phyloP scores from a whole-genome alignment of 1,140 invertebrate species.

The Cydia splendana region DNA sequence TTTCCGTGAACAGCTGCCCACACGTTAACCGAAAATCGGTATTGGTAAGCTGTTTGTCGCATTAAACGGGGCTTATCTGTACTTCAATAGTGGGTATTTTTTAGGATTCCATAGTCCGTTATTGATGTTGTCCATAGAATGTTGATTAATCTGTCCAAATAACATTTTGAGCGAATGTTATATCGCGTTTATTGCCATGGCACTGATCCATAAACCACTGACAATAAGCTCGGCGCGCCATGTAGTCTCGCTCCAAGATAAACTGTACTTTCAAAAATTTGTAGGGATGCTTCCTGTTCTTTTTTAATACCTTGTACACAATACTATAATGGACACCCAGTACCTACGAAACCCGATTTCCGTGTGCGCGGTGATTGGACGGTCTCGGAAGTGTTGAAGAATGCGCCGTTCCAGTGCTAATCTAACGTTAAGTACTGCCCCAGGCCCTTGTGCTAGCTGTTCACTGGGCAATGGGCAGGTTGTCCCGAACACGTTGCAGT shows the following conservation, averaged over 20 bases:
- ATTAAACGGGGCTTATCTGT: too few species aligned
- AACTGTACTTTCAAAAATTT: background rate
- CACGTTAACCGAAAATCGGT: too few species aligned
- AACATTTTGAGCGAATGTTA: too few species aligned
- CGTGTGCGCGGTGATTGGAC: background rate
- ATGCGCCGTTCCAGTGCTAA: background rate
- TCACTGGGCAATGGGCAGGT: background rate
- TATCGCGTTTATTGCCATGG: background rate
- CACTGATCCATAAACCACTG: slow-evolving; percentile 6
- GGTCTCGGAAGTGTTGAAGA: slow-evolving; percentile 12
- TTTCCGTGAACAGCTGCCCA: too few species aligned
- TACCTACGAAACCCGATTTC: background rate
- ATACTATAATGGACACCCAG: background rate
- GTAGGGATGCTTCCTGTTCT: slow-evolving; percentile 3
- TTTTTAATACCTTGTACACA: background rate
- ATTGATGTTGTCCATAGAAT: too few species aligned
- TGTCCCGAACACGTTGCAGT: background rate
- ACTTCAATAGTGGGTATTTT: too few species aligned
- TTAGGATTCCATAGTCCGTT: too few species aligned
- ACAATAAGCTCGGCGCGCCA: background rate
- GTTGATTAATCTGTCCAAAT: too few species aligned
- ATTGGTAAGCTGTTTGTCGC: too few species aligned
- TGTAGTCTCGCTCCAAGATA: background rate
- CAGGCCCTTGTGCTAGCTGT: background rate
- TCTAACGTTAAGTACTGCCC: background rate